phyloP scores from a whole-genome alignment of 2,888 invertebrate genomes.

The Zygaena filipendulae region DNA sequence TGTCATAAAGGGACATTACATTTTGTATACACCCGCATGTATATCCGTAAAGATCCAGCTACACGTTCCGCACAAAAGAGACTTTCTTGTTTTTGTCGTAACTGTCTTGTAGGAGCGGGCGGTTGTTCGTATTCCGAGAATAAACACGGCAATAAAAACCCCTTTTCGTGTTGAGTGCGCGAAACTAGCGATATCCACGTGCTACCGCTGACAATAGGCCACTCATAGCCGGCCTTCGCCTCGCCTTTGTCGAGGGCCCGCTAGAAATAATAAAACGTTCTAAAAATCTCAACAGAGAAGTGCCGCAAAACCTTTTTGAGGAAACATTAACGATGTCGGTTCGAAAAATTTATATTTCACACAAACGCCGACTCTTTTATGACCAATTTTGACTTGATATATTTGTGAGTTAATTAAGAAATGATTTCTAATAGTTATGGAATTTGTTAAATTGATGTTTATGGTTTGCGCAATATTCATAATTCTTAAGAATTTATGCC shows the following conservation, averaged over 20 bases:
- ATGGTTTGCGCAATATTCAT: too few species aligned
- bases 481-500: too few species aligned
- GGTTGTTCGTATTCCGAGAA: constrained; percentile 34
- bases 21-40: too few species aligned
- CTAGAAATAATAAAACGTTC: constrained; percentile 46
- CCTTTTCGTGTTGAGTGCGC: constrained; percentile 38
- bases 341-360: too few species aligned
- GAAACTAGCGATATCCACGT: constrained; percentile 35
- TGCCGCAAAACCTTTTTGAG: constrained; percentile 17
- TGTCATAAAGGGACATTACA: too few species aligned
- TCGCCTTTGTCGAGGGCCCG: constrained; percentile 40
- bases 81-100: constrained; percentile 24
- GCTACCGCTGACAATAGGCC: constrained; percentile 48
- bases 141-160: constrained; percentile 26
- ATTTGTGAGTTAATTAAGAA: too few species aligned
- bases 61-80: constrained; percentile 9
- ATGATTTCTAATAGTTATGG: too few species aligned
- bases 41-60: too few species aligned
- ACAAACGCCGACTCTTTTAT: too few species aligned
- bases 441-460: too few species aligned
- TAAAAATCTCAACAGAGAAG: constrained; percentile 29
- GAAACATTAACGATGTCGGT: neutral
- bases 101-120: constrained; percentile 24
- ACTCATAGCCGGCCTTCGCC: constrained; percentile 24
- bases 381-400: too few species aligned